Evolutionary conservation across 1,140 invertebrate genomes (phyloP).

Genomic region (Euschistus heros): DNA sequence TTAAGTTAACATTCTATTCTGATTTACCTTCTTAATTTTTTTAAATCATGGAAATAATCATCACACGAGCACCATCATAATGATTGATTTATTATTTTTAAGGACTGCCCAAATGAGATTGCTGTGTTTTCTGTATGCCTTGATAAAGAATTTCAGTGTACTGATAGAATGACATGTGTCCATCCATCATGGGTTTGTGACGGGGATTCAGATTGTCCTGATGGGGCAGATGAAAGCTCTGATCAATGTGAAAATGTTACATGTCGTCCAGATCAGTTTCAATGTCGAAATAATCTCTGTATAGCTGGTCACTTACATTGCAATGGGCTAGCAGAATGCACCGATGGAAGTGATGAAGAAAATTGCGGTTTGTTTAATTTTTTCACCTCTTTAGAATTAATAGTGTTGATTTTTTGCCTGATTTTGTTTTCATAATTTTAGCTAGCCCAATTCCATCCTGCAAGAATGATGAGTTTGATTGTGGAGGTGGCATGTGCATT

Average conservation of each 20-base stretch:
- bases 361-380: conserved; percentile 51
- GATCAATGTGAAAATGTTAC: conserved; percentile 60
- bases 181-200: conserved; percentile 78
- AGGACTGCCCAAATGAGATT: conserved; percentile 46
- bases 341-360: conserved; percentile 69
- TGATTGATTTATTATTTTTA: neutral
- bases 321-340: conserved; percentile 69
- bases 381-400: neutral
- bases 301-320: conserved; percentile 74
- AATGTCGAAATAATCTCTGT: conserved; percentile 68
- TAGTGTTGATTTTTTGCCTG: neutral
- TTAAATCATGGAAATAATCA: too few species aligned
- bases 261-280: conserved; percentile 65
- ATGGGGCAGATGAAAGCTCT: conserved; percentile 64
- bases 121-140: conserved; percentile 46
- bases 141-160: conserved; percentile 70
- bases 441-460: conserved; percentile 67
- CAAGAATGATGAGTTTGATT: conserved; percentile 67
- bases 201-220: conserved; percentile 70
- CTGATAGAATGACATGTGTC: conserved; percentile 73
- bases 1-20: too few species aligned
- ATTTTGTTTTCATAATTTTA: conserved; percentile 49
- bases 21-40: too few species aligned
- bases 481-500: conserved; percentile 57
- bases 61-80: too few species aligned